Evolutionary conservation across 2,888 invertebrate species (phyloP).

Genomic region (Cheilosia variabilis): DNA sequence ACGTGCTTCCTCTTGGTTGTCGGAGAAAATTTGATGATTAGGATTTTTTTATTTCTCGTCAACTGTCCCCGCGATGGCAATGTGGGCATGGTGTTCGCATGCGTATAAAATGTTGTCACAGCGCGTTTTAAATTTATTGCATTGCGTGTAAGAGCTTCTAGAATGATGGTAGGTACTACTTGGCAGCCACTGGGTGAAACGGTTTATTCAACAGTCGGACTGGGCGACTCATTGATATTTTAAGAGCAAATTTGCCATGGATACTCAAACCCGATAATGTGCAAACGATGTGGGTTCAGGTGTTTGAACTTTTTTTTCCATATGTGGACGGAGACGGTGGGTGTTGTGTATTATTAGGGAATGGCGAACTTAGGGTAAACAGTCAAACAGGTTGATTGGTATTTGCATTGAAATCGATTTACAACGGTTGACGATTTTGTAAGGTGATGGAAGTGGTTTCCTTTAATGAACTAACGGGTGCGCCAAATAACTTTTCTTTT

Average conservation of each 20-base stretch:
- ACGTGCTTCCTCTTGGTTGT: conserved; percentile 68
- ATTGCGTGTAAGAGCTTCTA: conserved; percentile 56
- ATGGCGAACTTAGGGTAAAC: not conserved
- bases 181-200: conserved; percentile 45
- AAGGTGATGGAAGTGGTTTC: no score
- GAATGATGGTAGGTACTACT: not conserved
- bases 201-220: conserved; percentile 51
- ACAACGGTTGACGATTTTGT: no score
- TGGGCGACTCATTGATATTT: conserved; percentile 59
- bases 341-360: not conserved
- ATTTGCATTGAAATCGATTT: no score
- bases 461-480: no score
- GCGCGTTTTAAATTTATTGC: conserved; percentile 62
- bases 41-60: conserved; percentile 43
- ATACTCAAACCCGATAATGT: conserved; percentile 54
- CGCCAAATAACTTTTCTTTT: no score
- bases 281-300: conserved; percentile 56
- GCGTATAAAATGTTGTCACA: conserved; percentile 50
- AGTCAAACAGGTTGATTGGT: conserved; percentile 62
- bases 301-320: conserved; percentile 2
- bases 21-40: conserved; percentile 69
- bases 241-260: conserved; percentile 47
- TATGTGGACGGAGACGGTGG: not conserved
- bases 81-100: conserved; percentile 1
- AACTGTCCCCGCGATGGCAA: not conserved